Conservation (phyloP, 2,113 vertebrate species). For the Damaliscus lunatus region DNA sequence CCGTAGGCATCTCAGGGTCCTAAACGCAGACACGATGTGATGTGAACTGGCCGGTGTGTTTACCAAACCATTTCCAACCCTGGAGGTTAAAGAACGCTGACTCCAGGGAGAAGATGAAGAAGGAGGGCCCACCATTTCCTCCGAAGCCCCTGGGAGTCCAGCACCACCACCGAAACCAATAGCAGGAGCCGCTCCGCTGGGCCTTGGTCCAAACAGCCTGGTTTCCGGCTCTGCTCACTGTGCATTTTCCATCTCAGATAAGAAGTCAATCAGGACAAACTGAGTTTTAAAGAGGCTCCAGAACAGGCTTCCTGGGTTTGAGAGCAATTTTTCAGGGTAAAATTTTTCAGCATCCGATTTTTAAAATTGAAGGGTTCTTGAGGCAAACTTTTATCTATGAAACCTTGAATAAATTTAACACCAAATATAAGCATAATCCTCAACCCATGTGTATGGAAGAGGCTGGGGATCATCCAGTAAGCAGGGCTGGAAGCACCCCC, state of each 20-base stretch:
- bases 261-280: not conserved
- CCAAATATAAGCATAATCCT: not conserved
- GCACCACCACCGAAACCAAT: rapidly evolving
- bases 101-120: not conserved
- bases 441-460: rapidly evolving
- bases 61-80: not conserved
- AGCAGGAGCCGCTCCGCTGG: rapidly evolving
- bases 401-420: not conserved
- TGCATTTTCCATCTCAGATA: rapidly evolving
- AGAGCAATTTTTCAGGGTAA: not conserved
- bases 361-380: not conserved
- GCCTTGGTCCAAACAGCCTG: not conserved
- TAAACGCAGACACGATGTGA: rapidly evolving
- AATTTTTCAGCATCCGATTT: not conserved
- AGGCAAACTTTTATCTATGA: not conserved
- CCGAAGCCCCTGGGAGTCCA: not conserved
- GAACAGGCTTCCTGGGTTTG: not conserved
- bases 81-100: rapidly evolving
- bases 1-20: rapidly evolving
- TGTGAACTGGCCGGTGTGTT: not conserved
- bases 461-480: rapidly evolving
- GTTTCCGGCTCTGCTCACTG: not conserved
- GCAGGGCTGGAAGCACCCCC: too few relatives aligned
- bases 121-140: rapidly evolving
- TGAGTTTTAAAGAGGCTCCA: not conserved